A percentile compares a stretch with the other conserved stretches of the same genome.
These are phyloP conservation scores for Bombus picipes DNA, from an alignment of 1,140 invertebrate species.

Conservation along the genomic window DNA sequence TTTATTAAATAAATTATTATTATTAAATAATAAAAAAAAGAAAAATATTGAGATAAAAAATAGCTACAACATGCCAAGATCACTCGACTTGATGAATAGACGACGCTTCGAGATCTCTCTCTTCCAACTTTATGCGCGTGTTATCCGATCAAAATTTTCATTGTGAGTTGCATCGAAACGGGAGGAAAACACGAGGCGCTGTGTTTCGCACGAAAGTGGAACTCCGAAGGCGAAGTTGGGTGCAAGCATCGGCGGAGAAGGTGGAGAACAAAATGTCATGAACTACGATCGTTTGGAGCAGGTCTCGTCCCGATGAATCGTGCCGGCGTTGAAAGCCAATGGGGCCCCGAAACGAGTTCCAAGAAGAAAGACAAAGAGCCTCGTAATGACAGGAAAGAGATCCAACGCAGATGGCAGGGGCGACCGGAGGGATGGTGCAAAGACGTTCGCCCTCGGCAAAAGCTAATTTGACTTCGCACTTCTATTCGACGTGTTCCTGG, in stretches of 20 bases:
- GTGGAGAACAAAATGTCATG: slow-evolving; percentile 26
- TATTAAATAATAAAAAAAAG: too few species aligned
- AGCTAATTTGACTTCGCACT: slow-evolving; percentile 67
- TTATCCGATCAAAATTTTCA: not conserved
- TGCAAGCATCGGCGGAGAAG: not conserved
- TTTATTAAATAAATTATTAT: too few species aligned
- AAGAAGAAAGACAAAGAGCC: slow-evolving; percentile 66
- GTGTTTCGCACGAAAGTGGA: not conserved
- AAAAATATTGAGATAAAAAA: too few species aligned
- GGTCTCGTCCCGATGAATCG: not conserved
- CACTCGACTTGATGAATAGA: not conserved
- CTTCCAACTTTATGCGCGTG: too few species aligned
- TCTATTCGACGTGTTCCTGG: slow-evolving; percentile 35
- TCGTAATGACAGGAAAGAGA: slow-evolving; percentile 48
- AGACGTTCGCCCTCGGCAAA: slow-evolving; percentile 52
- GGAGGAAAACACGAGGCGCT: not conserved
- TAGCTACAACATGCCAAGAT: too few species aligned
- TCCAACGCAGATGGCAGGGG: not conserved
- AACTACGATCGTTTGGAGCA: slow-evolving; percentile 50
- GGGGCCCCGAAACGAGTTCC: slow-evolving; percentile 67
- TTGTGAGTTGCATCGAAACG: not conserved
- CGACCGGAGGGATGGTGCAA: slow-evolving; percentile 17
- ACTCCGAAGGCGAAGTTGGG: not conserved
- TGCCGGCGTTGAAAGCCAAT: slow-evolving; percentile 15
- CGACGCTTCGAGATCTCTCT: too few species aligned